These are phyloP conservation scores for Acrocera orbiculus DNA, from an alignment of 2,888 invertebrate genomes.

Conservation along the genomic window DNA sequence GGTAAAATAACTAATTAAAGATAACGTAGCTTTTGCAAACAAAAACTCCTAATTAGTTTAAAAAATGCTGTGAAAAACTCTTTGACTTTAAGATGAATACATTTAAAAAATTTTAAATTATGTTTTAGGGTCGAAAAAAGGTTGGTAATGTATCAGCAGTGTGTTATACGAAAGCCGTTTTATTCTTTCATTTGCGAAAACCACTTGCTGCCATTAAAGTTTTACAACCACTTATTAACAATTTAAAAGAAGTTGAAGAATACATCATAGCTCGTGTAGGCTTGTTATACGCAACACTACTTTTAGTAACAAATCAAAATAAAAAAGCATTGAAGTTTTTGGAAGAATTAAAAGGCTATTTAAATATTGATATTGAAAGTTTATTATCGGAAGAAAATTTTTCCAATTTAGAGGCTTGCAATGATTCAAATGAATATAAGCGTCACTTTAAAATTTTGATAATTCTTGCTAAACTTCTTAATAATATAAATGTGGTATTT, in stretches of 20 bases:
- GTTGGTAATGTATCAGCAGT: constrained; percentile 4
- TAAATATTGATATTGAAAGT: constrained; percentile 14
- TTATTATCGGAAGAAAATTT: constrained; percentile 13
- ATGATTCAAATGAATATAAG: constrained; percentile 14
- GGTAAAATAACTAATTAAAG: neutral
- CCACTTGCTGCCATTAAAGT: constrained; percentile 24
- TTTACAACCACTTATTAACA: constrained; percentile 19
- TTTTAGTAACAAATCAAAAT: constrained; percentile 26
- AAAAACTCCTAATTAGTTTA: too few relatives aligned
- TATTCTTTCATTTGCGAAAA: constrained; percentile 28
- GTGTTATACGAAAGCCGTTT: constrained; percentile 22
- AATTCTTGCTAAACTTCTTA: constrained; percentile 23
- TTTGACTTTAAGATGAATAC: too few relatives aligned
- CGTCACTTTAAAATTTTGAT: constrained; percentile 22
- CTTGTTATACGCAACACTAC: constrained; percentile 22
- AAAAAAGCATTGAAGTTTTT: constrained; percentile 25
- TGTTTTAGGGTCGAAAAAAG: too few relatives aligned
- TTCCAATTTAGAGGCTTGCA: too few relatives aligned
- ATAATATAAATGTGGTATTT: constrained; percentile 22
- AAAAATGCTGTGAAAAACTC: too few relatives aligned
- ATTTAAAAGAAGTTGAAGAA: constrained; percentile 23
- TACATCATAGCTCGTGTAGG: constrained; percentile 21
- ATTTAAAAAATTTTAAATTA: too few relatives aligned
- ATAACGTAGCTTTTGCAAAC: too few relatives aligned
- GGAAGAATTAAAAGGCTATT: constrained; percentile 22